Conservation (phyloP, 1,140 invertebrate species). For the Nymphalis io region DNA sequence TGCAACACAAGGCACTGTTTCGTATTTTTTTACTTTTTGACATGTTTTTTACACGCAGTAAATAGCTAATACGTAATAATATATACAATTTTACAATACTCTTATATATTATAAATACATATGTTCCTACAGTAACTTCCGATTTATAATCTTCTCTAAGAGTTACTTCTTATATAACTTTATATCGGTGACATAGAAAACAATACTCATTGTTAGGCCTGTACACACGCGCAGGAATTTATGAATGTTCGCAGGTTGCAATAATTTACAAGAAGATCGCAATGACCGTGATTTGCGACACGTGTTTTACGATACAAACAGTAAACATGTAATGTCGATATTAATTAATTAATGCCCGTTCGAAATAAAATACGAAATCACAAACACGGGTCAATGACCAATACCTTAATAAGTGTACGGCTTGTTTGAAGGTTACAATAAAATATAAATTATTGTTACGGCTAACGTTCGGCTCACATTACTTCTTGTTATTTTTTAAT, state of each 20-base stretch:
- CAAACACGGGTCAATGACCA: conserved; percentile 20
- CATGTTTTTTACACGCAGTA: too few relatives aligned
- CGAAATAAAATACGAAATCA: conserved; percentile 14
- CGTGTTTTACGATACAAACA: conserved; percentile 6
- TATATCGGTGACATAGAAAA: conserved; percentile 22
- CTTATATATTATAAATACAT: too few relatives aligned
- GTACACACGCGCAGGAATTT: conserved; percentile 28
- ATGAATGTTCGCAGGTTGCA: conserved; percentile 25
- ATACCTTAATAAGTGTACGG: neutral
- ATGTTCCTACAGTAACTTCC: too few relatives aligned
- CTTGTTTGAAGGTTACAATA: conserved; percentile 25
- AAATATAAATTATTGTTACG: conserved; percentile 34
- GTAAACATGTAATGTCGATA: conserved; percentile 10
- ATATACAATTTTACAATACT: too few relatives aligned
- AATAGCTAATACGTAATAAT: too few relatives aligned
- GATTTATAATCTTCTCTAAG: neutral
- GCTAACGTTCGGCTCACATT: conserved; percentile 16
- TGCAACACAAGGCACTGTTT: too few relatives aligned
- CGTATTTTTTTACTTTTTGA: too few relatives aligned
- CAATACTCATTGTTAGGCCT: conserved; percentile 40
- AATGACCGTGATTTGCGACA: conserved; percentile 23
- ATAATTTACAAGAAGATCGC: conserved; percentile 31
- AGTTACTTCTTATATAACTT: conserved; percentile 24
- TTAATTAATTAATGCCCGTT: conserved; percentile 22
- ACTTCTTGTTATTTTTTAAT: conserved; percentile 12